Evolutionary conservation across 1,140 invertebrate species (phyloP), one percentile per base, ranked within the genome.

Genomic region (Drosophila parvula): DNA sequence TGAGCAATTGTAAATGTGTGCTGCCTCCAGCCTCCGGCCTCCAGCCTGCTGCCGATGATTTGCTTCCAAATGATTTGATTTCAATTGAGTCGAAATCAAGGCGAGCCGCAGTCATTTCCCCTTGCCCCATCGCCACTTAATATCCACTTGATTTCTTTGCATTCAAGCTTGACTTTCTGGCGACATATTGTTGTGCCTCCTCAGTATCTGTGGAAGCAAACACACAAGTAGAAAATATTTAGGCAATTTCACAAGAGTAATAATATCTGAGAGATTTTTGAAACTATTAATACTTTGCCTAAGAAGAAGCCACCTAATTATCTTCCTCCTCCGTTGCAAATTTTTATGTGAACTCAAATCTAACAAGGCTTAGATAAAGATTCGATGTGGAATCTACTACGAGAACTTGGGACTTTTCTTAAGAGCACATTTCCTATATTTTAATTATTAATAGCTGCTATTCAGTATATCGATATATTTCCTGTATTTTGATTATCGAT

Each of bases 41-140:
- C n/a, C 34, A 18, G 22, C 51, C 51, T 22, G 18, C 53, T 44
- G 8, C 22, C 90, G 81, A 84, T 90, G 82, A 90, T 90, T 90
- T 88, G 80, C 88, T 90, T 90, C 88, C 88, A 81, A 90, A 84
- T 90, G 82, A 90, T 90, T 90, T 90, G 57, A 90, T 90, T 90
- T 90, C 74, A 90, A 90, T 90, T 90, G 88, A 90, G 67, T 90
- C 82, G 76, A 88, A 78, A 85, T 85, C 68, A 65, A 77, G 65
- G 62, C 77, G 59, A 69, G 47, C 56, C 44, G 48, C 60, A 78
- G 53, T 44, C 51, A 78, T 64, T 58, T 38, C 27, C 63, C 56
- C 40, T 30, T 14, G 14, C 41, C 27, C 27, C 40, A 7, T 18
- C 43, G 16, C 28, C 48, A 59, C 75, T 65, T 79, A 82, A 79